Evolutionary conservation across 2,797 vertebrate species (phyloP).

Genomic region (Champsocephalus gunnari): DNA sequence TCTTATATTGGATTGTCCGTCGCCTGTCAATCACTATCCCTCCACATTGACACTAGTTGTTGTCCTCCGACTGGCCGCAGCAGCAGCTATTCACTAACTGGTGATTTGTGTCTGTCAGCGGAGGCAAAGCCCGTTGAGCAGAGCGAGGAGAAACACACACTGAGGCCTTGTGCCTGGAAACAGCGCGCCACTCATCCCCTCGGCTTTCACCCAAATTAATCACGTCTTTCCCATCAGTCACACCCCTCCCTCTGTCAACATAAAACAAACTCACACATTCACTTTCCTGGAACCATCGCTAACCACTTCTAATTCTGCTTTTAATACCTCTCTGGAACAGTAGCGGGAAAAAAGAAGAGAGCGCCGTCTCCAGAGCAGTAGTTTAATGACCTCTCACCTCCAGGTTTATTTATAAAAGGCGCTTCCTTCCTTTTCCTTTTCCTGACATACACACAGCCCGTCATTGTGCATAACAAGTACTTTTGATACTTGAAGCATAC

Average conservation of each 20-base stretch:
- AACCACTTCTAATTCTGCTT: not conserved
- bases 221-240: conserved; percentile 53
- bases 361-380: conserved; percentile 5
- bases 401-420: conserved; percentile 48
- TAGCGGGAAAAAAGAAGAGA: not conserved
- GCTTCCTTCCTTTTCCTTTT: conserved; percentile 73
- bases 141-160: conserved; percentile 34
- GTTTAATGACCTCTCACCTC: conserved; percentile 45
- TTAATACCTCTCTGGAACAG: not conserved
- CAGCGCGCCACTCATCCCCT: conserved; percentile 71
- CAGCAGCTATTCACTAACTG: conserved; percentile 48
- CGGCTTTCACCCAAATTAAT: conserved; percentile 64
- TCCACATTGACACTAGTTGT: conserved; percentile 35
- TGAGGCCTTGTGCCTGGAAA: conserved; percentile 74
- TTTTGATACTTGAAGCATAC: too few relatives aligned
- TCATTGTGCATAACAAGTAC: too few relatives aligned
- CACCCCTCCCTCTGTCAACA: conserved; percentile 47
- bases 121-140: conserved; percentile 63
- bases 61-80: conserved; percentile 11
- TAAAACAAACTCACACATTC: conserved; percentile 21
- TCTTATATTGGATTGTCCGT: not conserved
- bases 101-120: conserved; percentile 24
- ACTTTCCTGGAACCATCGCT: conserved; percentile 3
- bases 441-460: conserved; percentile 39
- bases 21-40: conserved; percentile 35